phyloP scores from a whole-genome alignment of 2,888 invertebrate genomes.

The Poecilobothrus nobilitatus region DNA sequence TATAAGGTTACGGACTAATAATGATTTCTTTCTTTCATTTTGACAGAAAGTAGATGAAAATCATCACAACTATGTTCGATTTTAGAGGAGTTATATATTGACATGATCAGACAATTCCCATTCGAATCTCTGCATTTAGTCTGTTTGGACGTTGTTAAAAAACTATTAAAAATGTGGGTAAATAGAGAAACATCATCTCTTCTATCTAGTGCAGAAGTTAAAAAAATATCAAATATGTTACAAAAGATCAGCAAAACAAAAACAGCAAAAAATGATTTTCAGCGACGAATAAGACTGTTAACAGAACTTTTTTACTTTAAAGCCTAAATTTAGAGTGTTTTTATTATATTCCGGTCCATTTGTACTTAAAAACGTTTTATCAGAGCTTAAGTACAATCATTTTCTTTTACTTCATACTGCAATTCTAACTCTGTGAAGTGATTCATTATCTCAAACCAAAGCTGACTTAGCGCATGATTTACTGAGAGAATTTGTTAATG shows the following conservation, averaged over 20 bases:
- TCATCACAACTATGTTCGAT: conserved; percentile 22
- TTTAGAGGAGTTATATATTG: conserved; percentile 18
- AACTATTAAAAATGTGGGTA: conserved; percentile 17
- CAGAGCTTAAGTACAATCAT: conserved; percentile 21
- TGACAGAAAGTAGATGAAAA: conserved; percentile 19
- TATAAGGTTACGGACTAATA: conserved; percentile 12
- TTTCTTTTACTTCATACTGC: conserved; percentile 24
- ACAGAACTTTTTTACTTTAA: conserved; percentile 25
- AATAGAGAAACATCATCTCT: conserved; percentile 16
- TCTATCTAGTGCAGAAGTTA: background rate
- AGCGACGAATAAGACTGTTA: conserved; percentile 23
- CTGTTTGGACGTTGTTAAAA: conserved; percentile 25
- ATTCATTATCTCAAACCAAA: conserved; percentile 16
- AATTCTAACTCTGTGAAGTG: conserved; percentile 24
- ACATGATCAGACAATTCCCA: conserved; percentile 21
- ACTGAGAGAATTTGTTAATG: conserved; percentile 24
- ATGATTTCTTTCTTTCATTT: too few relatives aligned
- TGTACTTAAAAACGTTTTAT: conserved; percentile 22
- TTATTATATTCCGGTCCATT: conserved; percentile 27
- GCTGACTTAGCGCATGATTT: conserved; percentile 24
- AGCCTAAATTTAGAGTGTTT: conserved; percentile 18
- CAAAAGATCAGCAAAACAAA: conserved; percentile 9
- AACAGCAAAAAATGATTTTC: conserved; percentile 26
- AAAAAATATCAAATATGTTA: conserved; percentile 10
- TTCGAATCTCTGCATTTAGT: conserved; percentile 19